Evolutionary conservation across 1,140 invertebrate species (phyloP), one percentile per base, ranked within the genome.

Genomic region (Drosophila littoralis): DNA sequence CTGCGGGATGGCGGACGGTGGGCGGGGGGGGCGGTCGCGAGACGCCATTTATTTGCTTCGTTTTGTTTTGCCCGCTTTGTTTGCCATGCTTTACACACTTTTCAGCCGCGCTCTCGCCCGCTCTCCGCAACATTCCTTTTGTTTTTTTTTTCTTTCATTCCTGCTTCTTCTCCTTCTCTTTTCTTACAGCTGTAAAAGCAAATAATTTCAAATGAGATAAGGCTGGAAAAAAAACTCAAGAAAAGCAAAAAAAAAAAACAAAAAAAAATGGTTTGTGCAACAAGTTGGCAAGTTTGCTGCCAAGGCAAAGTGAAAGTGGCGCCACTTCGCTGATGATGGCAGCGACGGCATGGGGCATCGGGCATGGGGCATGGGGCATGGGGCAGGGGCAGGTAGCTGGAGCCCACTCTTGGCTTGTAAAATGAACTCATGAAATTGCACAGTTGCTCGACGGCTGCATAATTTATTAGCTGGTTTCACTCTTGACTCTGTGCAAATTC

Each of bases 121-220:
- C 17, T 28, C 33, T 12, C 36, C 9, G 9, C 13, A 2, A 3
- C 46, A n/a, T 57, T 32, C 13, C 22, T 52, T 36, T 33, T 48
- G 35, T 63, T 35, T 54, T 61, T 38, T 50, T 51, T 43, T 55
- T 17, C 22, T 22, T 22, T 22, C 51, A 38, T 59, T 52, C 36
- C n/a, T n/a, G n/a, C n/a, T 45, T 42, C 57, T 17, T 28, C 22
- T 28, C 5, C 22, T 28, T 28, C 22, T 28, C 22, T 5, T 28
- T 5, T 28, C 22, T 5, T 28, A 28, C 22, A 28, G 69, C 83
- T 72, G 83, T 88, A 89, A 89, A 88, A 77, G 84, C 84, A 83
- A 88, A 88, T 88, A 83, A 88, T 88, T 77, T 77, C 66, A 83
- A 89, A 89, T 89, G 80, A 89, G 84, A 88, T 88, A 88, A 79